Evolutionary conservation across 1,140 invertebrate species (phyloP), one percentile per base, ranked within the genome.

Genomic region (Hermatobates lingyangjiaoensis): DNA sequence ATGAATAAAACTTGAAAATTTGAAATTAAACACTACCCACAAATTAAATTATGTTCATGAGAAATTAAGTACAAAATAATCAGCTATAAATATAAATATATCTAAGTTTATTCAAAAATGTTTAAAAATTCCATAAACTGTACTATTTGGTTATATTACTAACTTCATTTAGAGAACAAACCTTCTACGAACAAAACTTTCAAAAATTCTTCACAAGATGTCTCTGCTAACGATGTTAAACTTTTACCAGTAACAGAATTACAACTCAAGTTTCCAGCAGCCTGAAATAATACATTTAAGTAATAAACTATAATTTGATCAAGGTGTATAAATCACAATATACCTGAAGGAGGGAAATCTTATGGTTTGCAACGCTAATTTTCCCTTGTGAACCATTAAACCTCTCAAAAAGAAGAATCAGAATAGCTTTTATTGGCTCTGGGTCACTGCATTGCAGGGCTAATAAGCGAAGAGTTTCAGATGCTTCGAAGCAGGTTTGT

Each of bases 361-460:
- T 87, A 61, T 94, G 87, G 50, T 83, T 81, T 5, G 79, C 76
- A 15, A 92, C 77, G 3, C 87, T 91, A 30, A 96, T 71, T 66
- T 95, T 97, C 2, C 90, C 91, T 64, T 92, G 82, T 5, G 85
- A 83, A 28, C 91, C 90, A 69, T 90, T 79, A 59, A 92, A 81
- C 4, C 91, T 77, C 2, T 73, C 77, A 69, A 94, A 92, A 26
- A 86, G 70, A 50, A 82, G 76, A 30, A 76, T 70, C 0, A 91
- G 61, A 21, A 94, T 61, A 42, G 70, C 71, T 57, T 78, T 75
- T 15, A 93, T 68, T 1, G 80, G 73, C 15, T 70, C 68, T 12
- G 71, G 64, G 54, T 83, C 76, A 38, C 75, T 80, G 62, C 85
- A 88, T 60, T 87, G 81, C 28, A 70, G 59, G 2, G 83, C 76